Evolutionary conservation across 2,797 vertebrate genomes (phyloP).

Genomic region (Pseudochaenichthys georgianus): DNA sequence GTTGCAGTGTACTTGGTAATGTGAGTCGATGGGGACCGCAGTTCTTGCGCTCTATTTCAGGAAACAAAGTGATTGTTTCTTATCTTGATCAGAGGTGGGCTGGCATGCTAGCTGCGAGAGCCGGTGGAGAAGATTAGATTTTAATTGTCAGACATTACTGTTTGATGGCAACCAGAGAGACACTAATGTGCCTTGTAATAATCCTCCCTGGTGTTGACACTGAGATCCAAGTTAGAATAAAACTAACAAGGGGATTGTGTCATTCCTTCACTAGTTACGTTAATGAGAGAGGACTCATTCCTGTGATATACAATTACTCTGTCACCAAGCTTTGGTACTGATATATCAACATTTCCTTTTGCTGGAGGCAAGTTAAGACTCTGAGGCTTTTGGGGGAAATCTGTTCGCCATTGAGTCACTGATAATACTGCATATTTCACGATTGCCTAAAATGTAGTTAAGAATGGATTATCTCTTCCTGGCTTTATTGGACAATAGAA

Average conservation of each 20-base stretch:
- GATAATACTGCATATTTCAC: neutral
- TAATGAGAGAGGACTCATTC: constrained; percentile 57
- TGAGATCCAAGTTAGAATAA: constrained; percentile 51
- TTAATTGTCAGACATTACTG: constrained; percentile 75
- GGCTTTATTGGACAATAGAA: neutral
- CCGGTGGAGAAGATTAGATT: constrained; percentile 70
- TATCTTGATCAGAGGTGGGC: constrained; percentile 67
- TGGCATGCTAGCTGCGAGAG: constrained; percentile 59
- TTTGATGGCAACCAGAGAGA: constrained; percentile 58
- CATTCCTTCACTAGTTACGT: constrained; percentile 47
- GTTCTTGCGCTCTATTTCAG: constrained; percentile 46
- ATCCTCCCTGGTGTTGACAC: constrained; percentile 50
- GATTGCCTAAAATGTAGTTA: neutral
- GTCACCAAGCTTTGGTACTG: constrained; percentile 25
- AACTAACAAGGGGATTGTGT: constrained; percentile 41
- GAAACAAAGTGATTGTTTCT: constrained; percentile 67
- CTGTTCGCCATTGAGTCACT: neutral
- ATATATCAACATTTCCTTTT: constrained; percentile 4
- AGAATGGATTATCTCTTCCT: neutral
- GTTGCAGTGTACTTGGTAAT: constrained; percentile 43
- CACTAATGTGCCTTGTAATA: constrained; percentile 56
- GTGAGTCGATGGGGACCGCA: constrained; percentile 40
- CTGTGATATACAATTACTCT: constrained; percentile 39
- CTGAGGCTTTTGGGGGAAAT: constrained; percentile 14
- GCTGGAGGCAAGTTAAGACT: neutral